Percentiles rank a stretch among this genome's conserved stretches.
These are phyloP conservation scores for Microplitis demolitor DNA, from an alignment of 1,140 invertebrate species.

Conservation along the genomic window DNA sequence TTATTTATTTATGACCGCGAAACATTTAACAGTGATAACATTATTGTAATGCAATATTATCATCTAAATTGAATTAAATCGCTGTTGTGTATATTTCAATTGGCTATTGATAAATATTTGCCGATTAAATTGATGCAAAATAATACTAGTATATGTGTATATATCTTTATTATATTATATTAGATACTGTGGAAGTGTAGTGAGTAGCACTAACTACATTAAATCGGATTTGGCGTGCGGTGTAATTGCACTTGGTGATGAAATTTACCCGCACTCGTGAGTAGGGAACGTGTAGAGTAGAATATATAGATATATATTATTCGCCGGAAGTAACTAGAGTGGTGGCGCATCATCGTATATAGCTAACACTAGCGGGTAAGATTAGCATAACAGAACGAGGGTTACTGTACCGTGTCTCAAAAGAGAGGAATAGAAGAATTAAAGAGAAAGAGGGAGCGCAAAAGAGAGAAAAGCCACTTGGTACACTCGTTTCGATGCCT, in stretches of 20 bases:
- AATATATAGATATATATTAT: neutral
- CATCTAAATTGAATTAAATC: too few relatives aligned
- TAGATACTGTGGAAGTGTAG: too few relatives aligned
- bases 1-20: too few relatives aligned
- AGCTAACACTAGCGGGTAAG: neutral
- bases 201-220: neutral
- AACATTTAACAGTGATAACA: too few relatives aligned
- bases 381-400: slow-evolving; percentile 10
- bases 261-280: slow-evolving; percentile 2
- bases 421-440: neutral
- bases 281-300: neutral
- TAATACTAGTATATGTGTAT: neutral
- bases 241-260: slow-evolving; percentile 10
- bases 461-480: too few relatives aligned
- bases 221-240: slow-evolving; percentile 3
- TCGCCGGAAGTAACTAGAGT: neutral
- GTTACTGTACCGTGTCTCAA: slow-evolving; percentile 9
- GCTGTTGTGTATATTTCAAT: too few relatives aligned
- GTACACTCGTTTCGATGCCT: too few relatives aligned
- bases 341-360: neutral
- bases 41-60: too few relatives aligned
- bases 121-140: neutral
- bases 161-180: neutral
- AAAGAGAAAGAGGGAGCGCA: too few relatives aligned
- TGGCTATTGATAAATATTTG: neutral